Conservation (phyloP, 2,113 vertebrate species). For the Spheniscus mendiculus region DNA sequence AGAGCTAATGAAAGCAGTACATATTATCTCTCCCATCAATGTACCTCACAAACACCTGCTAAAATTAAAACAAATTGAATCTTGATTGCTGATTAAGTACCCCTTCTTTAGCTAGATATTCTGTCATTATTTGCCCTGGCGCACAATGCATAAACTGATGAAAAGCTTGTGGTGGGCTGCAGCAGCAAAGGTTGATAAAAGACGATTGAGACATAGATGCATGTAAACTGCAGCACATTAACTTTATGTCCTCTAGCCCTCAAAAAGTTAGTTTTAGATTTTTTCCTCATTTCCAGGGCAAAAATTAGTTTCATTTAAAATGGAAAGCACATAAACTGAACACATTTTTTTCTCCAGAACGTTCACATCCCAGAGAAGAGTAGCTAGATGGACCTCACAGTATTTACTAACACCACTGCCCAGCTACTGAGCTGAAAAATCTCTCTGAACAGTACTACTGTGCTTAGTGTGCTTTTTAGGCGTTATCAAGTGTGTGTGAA, state of each 20-base stretch:
- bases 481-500: neutral
- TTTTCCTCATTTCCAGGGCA: neutral
- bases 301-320: slow-evolving; percentile 27
- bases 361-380: neutral
- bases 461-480: neutral
- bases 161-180: slow-evolving; percentile 77
- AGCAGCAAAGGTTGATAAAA: slow-evolving; percentile 81
- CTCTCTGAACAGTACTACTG: neutral
- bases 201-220: slow-evolving; percentile 72
- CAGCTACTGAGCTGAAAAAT: slow-evolving; percentile 16
- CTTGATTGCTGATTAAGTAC: slow-evolving; percentile 94
- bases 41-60: slow-evolving; percentile 89
- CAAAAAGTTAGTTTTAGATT: slow-evolving; percentile 18
- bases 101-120: slow-evolving; percentile 89
- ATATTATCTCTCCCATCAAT: slow-evolving; percentile 90
- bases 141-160: slow-evolving; percentile 84
- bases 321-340: neutral
- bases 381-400: neutral
- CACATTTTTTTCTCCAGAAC: neutral
- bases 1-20: slow-evolving; percentile 89
- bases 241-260: slow-evolving; percentile 73
- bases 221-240: slow-evolving; percentile 73
- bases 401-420: neutral
- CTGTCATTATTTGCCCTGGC: slow-evolving; percentile 88
- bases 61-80: slow-evolving; percentile 94